Base-by-base conservation (phyloP, 2,888 invertebrate species). In the Crioceris asparagi region DNA sequence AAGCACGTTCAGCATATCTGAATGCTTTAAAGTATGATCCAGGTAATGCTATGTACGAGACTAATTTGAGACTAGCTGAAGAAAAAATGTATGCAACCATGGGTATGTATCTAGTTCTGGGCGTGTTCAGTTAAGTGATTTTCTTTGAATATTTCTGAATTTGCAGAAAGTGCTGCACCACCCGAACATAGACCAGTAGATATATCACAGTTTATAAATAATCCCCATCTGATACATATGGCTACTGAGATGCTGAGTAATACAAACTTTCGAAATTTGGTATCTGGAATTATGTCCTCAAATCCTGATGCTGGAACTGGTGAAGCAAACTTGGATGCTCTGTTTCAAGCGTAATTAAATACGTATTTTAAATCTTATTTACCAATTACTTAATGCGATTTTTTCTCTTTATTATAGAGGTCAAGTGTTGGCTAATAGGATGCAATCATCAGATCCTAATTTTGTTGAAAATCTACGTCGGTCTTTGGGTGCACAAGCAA, bases 21-120 rank as follows among this genome's bases (percentile, higher is more conserved):
- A 85, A 83, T 53, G 97, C 97, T 2, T 66, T 88, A 23, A 80
- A 86, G 57, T 68, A 94, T 45, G 97, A 98, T 56, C 94, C 97
- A 1, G 80, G 80, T 29, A 97, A 96, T 64, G 83, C 85, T 44
- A 86, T 85, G 50, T 93, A 92, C 62, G 76, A 77, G 45, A 84
- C 82, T 58, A 94, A 94, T 68, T 66, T 94, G 47, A 77, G 79
- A 51, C 72, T 91, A 27, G 82, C 90, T 0, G 83, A 90, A 55
- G 83, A 88, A 54, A 69, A 53, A 31, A 41, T 55, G 17, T 38
- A 38, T 29, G 35, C 48, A 21, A 46, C 45, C 29, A 42, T 43
- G 45, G 53, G 54, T n/a, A n/a, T n/a, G n/a, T n/a, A n/a, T n/a
- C n/a, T n/a, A n/a, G 29, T 23, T 29, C 29, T 8, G 29, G 29